Percentiles rank a stretch among this genome's conserved stretches.
Conservation (phyloP, 2,113 vertebrate genomes). For the Hemiscyllium ocellatum region DNA sequence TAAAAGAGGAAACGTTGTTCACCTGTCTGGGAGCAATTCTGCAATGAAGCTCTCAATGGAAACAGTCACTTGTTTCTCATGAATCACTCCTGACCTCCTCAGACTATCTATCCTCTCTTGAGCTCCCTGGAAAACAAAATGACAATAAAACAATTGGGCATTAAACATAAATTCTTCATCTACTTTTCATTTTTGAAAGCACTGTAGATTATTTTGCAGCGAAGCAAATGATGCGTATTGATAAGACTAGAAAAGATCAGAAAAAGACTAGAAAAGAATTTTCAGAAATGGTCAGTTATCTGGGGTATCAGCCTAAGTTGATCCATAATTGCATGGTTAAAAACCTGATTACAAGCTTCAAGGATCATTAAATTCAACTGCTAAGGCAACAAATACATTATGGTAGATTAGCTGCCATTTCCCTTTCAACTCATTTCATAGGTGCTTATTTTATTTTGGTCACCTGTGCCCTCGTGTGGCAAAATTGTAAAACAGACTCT, state of each 20-base stretch:
- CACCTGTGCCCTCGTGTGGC: background rate
- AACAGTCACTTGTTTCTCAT: constrained; percentile 87
- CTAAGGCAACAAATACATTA: background rate
- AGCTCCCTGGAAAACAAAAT: constrained; percentile 65
- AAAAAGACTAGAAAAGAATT: background rate
- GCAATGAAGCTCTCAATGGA: constrained; percentile 94
- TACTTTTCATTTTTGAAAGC: background rate
- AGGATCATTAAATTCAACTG: background rate
- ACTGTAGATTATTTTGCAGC: background rate
- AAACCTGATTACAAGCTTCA: background rate
- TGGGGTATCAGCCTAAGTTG: background rate
- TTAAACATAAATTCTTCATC: background rate
- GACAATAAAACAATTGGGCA: constrained; percentile 19
- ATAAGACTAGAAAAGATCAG: background rate
- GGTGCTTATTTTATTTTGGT: background rate
- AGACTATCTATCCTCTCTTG: constrained; percentile 89
- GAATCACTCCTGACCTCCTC: constrained; percentile 73
- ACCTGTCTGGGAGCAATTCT: constrained; percentile 93
- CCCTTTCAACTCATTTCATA: background rate
- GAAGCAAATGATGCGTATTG: background rate
- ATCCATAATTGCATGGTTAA: background rate
- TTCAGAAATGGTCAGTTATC: background rate
- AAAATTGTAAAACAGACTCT: background rate
- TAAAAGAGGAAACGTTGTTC: constrained; percentile 45
- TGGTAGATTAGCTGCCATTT: background rate